These are phyloP conservation scores for Proteles cristata DNA, from an alignment of 2,113 vertebrate genomes.

Conservation along the genomic window DNA sequence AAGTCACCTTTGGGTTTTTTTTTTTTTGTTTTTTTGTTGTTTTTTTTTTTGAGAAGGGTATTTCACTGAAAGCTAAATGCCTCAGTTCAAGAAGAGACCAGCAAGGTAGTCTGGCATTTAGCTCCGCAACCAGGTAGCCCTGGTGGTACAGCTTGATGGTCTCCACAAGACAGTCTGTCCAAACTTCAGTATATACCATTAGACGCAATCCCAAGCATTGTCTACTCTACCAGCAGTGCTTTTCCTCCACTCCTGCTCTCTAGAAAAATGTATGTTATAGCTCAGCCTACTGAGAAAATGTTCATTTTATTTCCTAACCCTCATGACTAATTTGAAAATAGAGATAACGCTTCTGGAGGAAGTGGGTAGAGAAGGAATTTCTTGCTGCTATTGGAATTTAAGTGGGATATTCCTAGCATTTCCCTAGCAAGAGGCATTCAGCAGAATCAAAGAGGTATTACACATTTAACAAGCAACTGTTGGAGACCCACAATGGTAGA, in stretches of 20 bases:
- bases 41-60: constrained; percentile 24
- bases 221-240: neutral
- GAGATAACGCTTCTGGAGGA: neutral
- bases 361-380: neutral
- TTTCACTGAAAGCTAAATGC: constrained; percentile 39
- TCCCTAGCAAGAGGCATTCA: neutral
- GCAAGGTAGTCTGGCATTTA: neutral
- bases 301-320: neutral
- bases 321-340: neutral
- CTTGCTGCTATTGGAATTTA: neutral
- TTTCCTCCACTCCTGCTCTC: neutral
- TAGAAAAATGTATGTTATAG: neutral
- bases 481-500: neutral
- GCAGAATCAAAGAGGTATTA: neutral
- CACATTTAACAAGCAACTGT: neutral
- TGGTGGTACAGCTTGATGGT: neutral
- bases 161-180: neutral
- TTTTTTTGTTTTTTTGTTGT: neutral
- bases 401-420: neutral
- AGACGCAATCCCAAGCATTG: neutral
- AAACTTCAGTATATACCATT: neutral
- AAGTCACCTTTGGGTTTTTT: constrained; percentile 52
- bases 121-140: neutral
- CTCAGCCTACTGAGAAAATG: neutral
- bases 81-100: neutral